Evolutionary conservation across 1,140 invertebrate genomes (phyloP).

Genomic region (Cydia amplana): DNA sequence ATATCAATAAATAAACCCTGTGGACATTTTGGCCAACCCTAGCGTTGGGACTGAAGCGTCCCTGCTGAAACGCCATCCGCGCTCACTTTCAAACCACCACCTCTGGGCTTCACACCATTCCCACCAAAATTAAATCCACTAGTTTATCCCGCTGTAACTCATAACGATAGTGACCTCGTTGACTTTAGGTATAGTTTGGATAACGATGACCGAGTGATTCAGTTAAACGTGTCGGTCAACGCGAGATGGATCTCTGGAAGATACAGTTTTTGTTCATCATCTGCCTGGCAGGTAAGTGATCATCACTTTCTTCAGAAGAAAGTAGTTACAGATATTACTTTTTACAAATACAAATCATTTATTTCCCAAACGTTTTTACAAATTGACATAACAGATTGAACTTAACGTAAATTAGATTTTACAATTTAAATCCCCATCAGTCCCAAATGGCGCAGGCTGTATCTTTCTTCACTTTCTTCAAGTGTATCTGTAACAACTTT

Average conservation of each 20-base stretch:
- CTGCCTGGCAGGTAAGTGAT: conserved; percentile 6
- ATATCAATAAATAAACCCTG: not conserved
- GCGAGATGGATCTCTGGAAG: conserved; percentile 10
- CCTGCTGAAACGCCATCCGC: conserved; percentile 19
- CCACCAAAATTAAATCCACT: not conserved
- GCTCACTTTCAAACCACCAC: conserved; percentile 18
- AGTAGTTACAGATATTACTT: too few relatives aligned
- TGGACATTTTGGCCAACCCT: not conserved
- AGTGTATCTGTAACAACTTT: too few relatives aligned
- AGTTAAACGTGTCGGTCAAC: not conserved
- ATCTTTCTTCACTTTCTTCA: too few relatives aligned
- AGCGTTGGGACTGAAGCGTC: conserved; percentile 9
- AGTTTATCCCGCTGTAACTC: not conserved
- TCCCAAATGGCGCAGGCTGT: too few relatives aligned
- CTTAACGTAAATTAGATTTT: too few relatives aligned
- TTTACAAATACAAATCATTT: too few relatives aligned
- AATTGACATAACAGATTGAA: too few relatives aligned
- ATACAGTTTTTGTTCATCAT: not conserved
- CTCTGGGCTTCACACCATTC: not conserved
- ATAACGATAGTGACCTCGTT: not conserved
- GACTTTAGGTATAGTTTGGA: not conserved
- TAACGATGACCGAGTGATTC: not conserved
- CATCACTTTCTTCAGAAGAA: too few relatives aligned
- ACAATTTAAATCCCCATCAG: too few relatives aligned
- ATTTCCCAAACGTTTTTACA: too few relatives aligned